A percentile compares a stretch with the other conserved stretches of the same genome.
These are phyloP conservation scores for Chironomus riparius DNA, from an alignment of 2,888 invertebrate genomes.

Conservation along the genomic window DNA sequence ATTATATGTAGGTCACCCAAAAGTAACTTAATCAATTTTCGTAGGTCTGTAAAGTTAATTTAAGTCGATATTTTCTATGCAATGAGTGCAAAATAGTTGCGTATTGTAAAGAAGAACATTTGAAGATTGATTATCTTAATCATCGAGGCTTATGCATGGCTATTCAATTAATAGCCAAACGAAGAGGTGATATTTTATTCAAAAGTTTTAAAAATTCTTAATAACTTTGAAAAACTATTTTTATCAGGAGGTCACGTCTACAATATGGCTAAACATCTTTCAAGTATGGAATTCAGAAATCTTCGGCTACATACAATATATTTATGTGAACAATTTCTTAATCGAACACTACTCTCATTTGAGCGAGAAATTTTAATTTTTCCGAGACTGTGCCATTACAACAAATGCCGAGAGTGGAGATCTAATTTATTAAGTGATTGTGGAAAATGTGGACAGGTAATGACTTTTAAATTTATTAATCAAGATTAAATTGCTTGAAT, in stretches of 20 bases:
- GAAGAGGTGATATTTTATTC: constrained; percentile 44
- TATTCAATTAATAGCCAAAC: constrained; percentile 49
- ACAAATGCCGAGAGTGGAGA: constrained; percentile 49
- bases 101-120: constrained; percentile 55
- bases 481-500: background rate
- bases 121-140: constrained; percentile 47
- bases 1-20: too few relatives aligned
- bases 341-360: constrained; percentile 51
- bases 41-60: constrained; percentile 23
- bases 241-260: constrained; percentile 49
- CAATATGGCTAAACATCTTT: constrained; percentile 43
- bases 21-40: background rate
- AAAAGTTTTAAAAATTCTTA: background rate
- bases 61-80: constrained; percentile 35
- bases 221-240: too few relatives aligned
- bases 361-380: constrained; percentile 62
- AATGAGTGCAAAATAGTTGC: constrained; percentile 51
- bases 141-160: constrained; percentile 55
- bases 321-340: constrained; percentile 49
- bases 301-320: constrained; percentile 54
- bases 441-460: constrained; percentile 46
- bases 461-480: background rate
- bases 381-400: constrained; percentile 51
- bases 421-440: constrained; percentile 47
- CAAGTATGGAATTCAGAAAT: constrained; percentile 52